Conservation (phyloP, 2,888 invertebrate genomes). For the Girardia tigrina region DNA sequence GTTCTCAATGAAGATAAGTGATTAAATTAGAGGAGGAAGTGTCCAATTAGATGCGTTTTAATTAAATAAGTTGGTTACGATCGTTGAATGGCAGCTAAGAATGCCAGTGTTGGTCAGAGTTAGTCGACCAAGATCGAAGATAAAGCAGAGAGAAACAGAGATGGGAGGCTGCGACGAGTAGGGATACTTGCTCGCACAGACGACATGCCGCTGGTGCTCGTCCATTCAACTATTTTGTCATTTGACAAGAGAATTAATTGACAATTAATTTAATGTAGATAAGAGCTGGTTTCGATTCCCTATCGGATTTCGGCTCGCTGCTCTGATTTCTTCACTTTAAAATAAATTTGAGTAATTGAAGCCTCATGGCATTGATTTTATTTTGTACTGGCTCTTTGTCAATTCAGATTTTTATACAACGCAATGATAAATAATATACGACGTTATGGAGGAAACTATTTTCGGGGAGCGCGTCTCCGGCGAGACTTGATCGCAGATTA, state of each 20-base stretch:
- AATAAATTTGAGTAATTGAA: conserved; percentile 23
- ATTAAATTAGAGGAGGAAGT: conserved; percentile 23
- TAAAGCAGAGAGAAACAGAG: conserved; percentile 23
- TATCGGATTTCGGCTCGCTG: conserved; percentile 23
- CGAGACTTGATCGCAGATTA: too few relatives aligned
- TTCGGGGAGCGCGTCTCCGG: too few relatives aligned
- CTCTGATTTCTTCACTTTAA: conserved; percentile 23
- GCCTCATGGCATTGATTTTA: conserved; percentile 23
- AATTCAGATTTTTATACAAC: conserved; percentile 4
- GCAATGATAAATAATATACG: background rate
- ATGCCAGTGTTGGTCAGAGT: conserved; percentile 20
- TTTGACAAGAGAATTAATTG: conserved; percentile 23
- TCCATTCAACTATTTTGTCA: conserved; percentile 20
- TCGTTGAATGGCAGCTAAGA: conserved; percentile 23
- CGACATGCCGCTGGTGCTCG: conserved; percentile 20
- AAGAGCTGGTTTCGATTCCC: conserved; percentile 23
- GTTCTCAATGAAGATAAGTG: conserved; percentile 23
- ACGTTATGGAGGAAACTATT: background rate
- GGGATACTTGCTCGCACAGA: background rate
- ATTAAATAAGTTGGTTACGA: conserved; percentile 23
- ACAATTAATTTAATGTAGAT: conserved; percentile 23
- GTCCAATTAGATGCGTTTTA: conserved; percentile 23
- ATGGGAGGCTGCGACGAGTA: conserved; percentile 5
- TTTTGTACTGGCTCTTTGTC: conserved; percentile 20
- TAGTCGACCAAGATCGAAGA: conserved; percentile 23